Conservation (phyloP, 2,113 vertebrate genomes). For the Pontoporia blainvillei region DNA sequence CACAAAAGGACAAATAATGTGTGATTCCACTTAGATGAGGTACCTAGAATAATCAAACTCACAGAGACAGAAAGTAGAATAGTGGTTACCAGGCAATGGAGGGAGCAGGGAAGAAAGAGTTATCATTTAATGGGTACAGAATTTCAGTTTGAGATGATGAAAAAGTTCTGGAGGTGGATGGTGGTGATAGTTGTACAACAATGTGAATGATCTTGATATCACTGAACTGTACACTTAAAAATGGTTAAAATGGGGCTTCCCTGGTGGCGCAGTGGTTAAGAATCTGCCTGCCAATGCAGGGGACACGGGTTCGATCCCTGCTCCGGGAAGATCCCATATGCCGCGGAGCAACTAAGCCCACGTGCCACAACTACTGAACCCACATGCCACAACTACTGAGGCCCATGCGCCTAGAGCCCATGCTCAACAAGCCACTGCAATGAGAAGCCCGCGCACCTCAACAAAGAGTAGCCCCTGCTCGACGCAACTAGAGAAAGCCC, state of each 20-base stretch:
- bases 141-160: not conserved
- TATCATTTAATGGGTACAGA: not conserved
- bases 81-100: not conserved
- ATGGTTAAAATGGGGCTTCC: not conserved
- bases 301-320: no score
- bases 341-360: no score
- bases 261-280: no score
- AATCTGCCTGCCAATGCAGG: no score
- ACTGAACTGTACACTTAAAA: not conserved
- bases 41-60: not conserved
- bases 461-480: no score
- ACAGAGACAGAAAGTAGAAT: not conserved
- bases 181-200: not conserved
- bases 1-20: not conserved
- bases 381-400: no score
- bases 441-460: no score
- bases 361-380: no score
- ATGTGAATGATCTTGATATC: not conserved
- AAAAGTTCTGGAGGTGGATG: not conserved
- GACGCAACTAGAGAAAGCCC: no score
- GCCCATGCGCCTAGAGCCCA: no score
- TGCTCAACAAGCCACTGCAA: no score
- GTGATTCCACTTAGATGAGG: not conserved
- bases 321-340: no score
- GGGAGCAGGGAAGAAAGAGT: rapidly evolving